Evolutionary conservation across 2,888 invertebrate species (phyloP).

Genomic region (Drosophila mimica): DNA sequence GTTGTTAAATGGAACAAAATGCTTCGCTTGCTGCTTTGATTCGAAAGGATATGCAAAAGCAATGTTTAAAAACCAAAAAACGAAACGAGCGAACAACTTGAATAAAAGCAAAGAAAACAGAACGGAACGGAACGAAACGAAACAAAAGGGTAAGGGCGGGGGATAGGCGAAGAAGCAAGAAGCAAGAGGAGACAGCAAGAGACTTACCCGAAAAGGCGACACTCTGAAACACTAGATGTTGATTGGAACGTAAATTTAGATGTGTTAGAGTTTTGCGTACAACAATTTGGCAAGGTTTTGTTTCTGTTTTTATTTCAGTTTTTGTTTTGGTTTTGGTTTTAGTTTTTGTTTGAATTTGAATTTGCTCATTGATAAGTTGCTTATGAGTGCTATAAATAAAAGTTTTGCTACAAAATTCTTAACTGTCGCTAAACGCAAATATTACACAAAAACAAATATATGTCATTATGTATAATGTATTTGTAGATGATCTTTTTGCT

Average conservation of each 20-base stretch:
- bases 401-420: constrained; percentile 47
- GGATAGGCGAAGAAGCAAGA: neutral
- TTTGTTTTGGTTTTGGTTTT: constrained; percentile 4
- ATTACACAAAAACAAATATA: constrained; percentile 28
- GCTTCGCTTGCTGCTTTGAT: neutral
- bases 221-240: constrained; percentile 94
- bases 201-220: constrained; percentile 97
- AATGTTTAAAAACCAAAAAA: constrained; percentile 3
- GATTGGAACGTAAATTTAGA: constrained; percentile 84
- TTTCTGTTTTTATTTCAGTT: constrained; percentile 13
- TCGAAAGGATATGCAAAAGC: constrained; percentile 8
- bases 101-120: constrained; percentile 5
- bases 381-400: constrained; percentile 57
- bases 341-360: constrained; percentile 15
- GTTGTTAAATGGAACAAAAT: neutral
- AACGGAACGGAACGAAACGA: constrained; percentile 16
- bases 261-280: constrained; percentile 84
- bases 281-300: constrained; percentile 80
- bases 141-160: constrained; percentile 6
- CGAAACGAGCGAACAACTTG: constrained; percentile 3
- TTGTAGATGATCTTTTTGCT: constrained; percentile 36
- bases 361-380: constrained; percentile 31
- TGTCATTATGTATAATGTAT: constrained; percentile 8
- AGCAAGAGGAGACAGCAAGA: constrained; percentile 25
- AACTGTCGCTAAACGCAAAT: constrained; percentile 26